Conservation (phyloP, 2,888 invertebrate species). For the Tyria jacobaeae region DNA sequence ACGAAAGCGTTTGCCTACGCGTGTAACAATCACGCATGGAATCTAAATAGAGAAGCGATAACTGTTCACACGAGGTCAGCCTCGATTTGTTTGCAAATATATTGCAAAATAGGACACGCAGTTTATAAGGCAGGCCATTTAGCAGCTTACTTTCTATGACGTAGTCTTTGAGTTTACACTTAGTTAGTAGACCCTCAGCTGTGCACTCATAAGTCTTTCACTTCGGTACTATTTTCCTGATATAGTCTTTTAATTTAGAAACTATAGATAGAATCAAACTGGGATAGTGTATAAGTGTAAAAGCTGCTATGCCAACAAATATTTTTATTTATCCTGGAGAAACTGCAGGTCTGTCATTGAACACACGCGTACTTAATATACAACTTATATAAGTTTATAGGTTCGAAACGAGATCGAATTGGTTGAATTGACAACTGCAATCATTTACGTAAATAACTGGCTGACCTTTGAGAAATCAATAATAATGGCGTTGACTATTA, state of each 20-base stretch:
- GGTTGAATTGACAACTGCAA: constrained; percentile 11
- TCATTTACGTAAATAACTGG: constrained; percentile 33
- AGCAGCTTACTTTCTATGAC: constrained; percentile 42
- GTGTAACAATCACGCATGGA: constrained; percentile 69
- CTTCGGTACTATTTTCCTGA: not conserved
- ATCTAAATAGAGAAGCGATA: constrained; percentile 77
- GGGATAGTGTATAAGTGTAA: too few relatives aligned
- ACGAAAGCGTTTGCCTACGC: constrained; percentile 70
- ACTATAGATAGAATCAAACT: too few relatives aligned
- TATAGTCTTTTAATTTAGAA: too few relatives aligned
- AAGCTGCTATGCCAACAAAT: too few relatives aligned
- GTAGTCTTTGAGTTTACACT: constrained; percentile 9
- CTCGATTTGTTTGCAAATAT: constrained; percentile 74
- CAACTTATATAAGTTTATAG: not conserved
- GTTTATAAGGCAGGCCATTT: constrained; percentile 41
- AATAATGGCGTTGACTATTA: constrained; percentile 27
- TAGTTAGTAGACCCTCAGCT: too few relatives aligned
- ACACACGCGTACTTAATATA: not conserved
- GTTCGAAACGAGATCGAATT: not conserved
- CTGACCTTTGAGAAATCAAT: constrained; percentile 44
- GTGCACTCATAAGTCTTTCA: not conserved
- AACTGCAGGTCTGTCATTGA: not conserved
- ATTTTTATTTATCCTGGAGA: not conserved
- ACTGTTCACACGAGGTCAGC: constrained; percentile 80
- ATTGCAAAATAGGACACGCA: constrained; percentile 63